Evolutionary conservation across 2,797 vertebrate genomes (phyloP).

Genomic region (Poecilia picta): DNA sequence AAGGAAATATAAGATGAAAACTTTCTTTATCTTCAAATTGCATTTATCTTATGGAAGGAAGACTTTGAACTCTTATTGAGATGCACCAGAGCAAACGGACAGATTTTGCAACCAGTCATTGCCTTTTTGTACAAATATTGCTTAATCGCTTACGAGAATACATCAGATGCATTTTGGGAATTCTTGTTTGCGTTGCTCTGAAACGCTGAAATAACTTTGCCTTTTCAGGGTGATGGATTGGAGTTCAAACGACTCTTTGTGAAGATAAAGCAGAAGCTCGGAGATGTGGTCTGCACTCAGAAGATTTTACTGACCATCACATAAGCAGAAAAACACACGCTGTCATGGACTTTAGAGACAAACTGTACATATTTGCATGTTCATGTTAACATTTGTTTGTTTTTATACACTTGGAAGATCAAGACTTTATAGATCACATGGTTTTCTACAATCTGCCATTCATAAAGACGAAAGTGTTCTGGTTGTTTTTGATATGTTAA

Average conservation of each 20-base stretch:
- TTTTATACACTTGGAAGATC: background rate
- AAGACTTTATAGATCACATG: background rate
- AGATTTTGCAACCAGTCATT: background rate
- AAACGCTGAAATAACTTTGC: slow-evolving; percentile 3
- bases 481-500: slow-evolving; percentile 29
- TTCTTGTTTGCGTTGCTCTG: background rate
- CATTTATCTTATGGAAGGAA: background rate
- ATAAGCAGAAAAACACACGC: slow-evolving; percentile 41
- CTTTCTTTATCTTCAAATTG: background rate
- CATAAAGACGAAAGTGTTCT: slow-evolving; percentile 21
- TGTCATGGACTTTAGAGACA: background rate
- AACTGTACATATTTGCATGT: slow-evolving; percentile 56
- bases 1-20: background rate
- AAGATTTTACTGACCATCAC: slow-evolving; percentile 84
- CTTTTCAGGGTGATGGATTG: slow-evolving; percentile 91
- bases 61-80: background rate
- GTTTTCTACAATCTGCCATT: background rate
- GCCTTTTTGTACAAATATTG: background rate
- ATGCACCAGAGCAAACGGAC: background rate
- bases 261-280: slow-evolving; percentile 91
- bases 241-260: slow-evolving; percentile 97
- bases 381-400: slow-evolving; percentile 8
- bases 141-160: background rate
- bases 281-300: slow-evolving; percentile 89
- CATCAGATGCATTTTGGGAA: background rate